phyloP scores from a whole-genome alignment of 2,888 invertebrate genomes.

The Beris chalybata region DNA sequence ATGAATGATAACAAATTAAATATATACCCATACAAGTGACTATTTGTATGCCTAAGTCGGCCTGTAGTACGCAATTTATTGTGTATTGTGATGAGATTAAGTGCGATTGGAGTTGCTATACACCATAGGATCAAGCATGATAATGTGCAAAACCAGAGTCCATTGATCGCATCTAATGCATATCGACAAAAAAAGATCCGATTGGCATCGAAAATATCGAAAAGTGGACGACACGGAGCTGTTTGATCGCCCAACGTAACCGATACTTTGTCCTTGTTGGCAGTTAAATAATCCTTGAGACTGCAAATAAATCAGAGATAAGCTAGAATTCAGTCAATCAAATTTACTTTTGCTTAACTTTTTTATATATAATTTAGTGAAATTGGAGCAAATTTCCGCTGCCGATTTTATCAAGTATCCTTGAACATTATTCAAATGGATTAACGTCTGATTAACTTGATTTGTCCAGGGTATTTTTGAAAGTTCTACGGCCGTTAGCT shows the following conservation, averaged over 20 bases:
- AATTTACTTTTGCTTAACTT: conserved; percentile 44
- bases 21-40: conserved; percentile 43
- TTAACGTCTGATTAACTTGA: conserved; percentile 71
- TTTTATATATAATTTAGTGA: conserved; percentile 56
- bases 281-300: conserved; percentile 66
- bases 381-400: conserved; percentile 69
- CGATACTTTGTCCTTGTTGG: conserved; percentile 68
- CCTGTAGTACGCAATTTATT: conserved; percentile 45
- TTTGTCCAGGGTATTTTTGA: conserved; percentile 71
- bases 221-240: conserved; percentile 72
- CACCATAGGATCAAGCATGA: conserved; percentile 63
- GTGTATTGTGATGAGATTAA: conserved; percentile 59
- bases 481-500: conserved; percentile 74
- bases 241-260: conserved; percentile 65
- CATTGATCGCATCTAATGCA: conserved; percentile 59
- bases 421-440: conserved; percentile 76
- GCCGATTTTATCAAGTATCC: conserved; percentile 75
- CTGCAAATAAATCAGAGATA: conserved; percentile 48
- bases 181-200: conserved; percentile 59
- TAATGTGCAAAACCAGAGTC: conserved; percentile 70
- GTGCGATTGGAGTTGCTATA: conserved; percentile 64
- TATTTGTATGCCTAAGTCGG: conserved; percentile 36
- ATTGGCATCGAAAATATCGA: conserved; percentile 68
- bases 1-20: conserved; percentile 32
- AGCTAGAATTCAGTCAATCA: background rate